A percentile compares a stretch with the other conserved stretches of the same genome.
phyloP scores from a whole-genome alignment of 2,113 vertebrate genomes.

The Abramis brama region DNA sequence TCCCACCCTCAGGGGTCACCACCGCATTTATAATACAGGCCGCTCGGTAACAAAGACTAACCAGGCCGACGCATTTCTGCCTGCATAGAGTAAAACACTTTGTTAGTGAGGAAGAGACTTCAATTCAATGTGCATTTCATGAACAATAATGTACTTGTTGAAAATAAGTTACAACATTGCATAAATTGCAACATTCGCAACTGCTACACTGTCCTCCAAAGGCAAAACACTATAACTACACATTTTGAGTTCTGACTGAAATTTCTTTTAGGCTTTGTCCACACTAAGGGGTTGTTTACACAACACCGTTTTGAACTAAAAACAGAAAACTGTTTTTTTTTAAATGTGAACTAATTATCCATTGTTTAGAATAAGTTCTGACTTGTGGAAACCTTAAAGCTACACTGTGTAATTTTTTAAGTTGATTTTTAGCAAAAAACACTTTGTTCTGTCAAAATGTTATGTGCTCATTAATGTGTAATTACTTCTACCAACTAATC shows the following conservation, averaged over 20 bases:
- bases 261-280: neutral
- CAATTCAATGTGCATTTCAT: conserved; percentile 1
- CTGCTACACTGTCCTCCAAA: neutral
- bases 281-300: too few species aligned
- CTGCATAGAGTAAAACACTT: conserved; percentile 53
- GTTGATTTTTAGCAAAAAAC: too few species aligned
- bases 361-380: neutral
- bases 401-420: too few species aligned
- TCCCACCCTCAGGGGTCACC: conserved; percentile 52
- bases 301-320: too few species aligned
- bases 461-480: too few species aligned
- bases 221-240: neutral
- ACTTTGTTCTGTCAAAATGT: too few species aligned
- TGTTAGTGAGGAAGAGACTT: neutral
- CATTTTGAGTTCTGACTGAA: neutral
- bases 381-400: neutral
- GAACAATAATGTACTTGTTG: neutral
- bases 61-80: conserved; percentile 72
- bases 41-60: conserved; percentile 68
- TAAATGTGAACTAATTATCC: neutral
- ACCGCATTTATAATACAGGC: conserved; percentile 70
- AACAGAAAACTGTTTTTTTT: too few species aligned
- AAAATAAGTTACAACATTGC: neutral
- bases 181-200: neutral
- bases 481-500: too few species aligned